A percentile compares a stretch with the other conserved stretches of the same genome.
These are phyloP conservation scores for Mesopsocus fuscifrons DNA, from an alignment of 2,888 invertebrate species.

Conservation along the genomic window DNA sequence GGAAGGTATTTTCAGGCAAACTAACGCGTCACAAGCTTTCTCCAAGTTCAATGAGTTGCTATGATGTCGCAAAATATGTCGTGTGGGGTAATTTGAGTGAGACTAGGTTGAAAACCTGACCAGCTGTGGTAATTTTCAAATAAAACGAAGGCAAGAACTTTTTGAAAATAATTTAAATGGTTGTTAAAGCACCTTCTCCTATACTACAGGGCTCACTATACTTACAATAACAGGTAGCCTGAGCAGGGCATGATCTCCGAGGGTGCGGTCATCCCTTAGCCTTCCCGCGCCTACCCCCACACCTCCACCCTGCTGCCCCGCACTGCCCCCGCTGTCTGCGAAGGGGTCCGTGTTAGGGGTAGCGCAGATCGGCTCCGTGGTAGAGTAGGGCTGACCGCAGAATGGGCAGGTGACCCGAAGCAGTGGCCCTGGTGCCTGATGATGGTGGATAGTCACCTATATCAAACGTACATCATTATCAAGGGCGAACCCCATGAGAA, in stretches of 20 bases:
- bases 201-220: too few species aligned
- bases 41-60: too few species aligned
- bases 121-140: too few species aligned
- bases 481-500: neutral
- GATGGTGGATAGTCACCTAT: constrained; percentile 20
- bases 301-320: constrained; percentile 13
- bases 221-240: constrained; percentile 23
- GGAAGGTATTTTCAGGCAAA: too few species aligned
- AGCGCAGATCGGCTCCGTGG: too few species aligned
- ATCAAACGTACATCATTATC: neutral
- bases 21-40: too few species aligned
- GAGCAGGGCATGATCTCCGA: constrained; percentile 20
- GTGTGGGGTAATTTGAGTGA: too few species aligned
- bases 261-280: constrained; percentile 19
- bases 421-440: constrained; percentile 17
- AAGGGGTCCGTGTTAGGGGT: constrained; percentile 13
- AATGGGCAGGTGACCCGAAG: constrained; percentile 21
- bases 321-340: constrained; percentile 12
- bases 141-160: too few species aligned
- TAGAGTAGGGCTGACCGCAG: constrained; percentile 19
- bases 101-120: too few species aligned
- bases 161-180: too few species aligned
- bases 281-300: constrained; percentile 17
- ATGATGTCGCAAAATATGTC: too few species aligned
- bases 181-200: too few species aligned